phyloP scores from a whole-genome alignment of 2,888 invertebrate species.

The Apodemia zela region DNA sequence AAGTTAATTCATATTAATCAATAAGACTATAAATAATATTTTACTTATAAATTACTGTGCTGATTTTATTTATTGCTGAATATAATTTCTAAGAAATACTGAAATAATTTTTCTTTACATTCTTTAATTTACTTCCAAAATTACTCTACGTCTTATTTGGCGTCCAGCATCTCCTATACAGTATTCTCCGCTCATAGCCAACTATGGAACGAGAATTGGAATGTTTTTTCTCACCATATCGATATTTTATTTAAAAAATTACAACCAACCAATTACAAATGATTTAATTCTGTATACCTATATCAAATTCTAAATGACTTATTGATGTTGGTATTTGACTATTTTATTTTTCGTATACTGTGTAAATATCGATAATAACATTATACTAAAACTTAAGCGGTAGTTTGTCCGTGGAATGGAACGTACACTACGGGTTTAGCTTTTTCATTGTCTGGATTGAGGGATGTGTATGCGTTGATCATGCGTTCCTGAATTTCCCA shows the following conservation, averaged over 20 bases:
- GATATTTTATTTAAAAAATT: not conserved
- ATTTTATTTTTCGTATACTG: not conserved
- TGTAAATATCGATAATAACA: slow-evolving; percentile 1
- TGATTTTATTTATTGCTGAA: slow-evolving; percentile 10
- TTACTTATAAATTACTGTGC: not conserved
- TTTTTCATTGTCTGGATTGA: slow-evolving; percentile 62
- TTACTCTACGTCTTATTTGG: not conserved
- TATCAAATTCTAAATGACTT: not conserved
- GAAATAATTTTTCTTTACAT: not conserved
- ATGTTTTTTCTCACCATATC: not conserved
- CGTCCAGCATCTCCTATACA: not conserved
- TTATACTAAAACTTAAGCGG: slow-evolving; percentile 42
- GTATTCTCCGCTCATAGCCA: not conserved
- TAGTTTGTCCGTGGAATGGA: slow-evolving; percentile 71
- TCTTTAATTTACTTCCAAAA: too few relatives aligned
- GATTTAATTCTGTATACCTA: not conserved
- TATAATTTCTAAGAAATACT: not conserved
- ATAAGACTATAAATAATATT: not conserved
- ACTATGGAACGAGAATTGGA: not conserved
- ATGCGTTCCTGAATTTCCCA: slow-evolving; percentile 84
- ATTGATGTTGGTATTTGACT: slow-evolving; percentile 13
- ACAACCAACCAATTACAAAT: not conserved
- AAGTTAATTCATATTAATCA: not conserved
- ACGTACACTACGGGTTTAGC: slow-evolving; percentile 64
- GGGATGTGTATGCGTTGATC: slow-evolving; percentile 71